Percentiles rank a stretch among this genome's conserved stretches.
Evolutionary conservation across 2,888 invertebrate genomes (phyloP).

Genomic region (Dendrolimus houi): DNA sequence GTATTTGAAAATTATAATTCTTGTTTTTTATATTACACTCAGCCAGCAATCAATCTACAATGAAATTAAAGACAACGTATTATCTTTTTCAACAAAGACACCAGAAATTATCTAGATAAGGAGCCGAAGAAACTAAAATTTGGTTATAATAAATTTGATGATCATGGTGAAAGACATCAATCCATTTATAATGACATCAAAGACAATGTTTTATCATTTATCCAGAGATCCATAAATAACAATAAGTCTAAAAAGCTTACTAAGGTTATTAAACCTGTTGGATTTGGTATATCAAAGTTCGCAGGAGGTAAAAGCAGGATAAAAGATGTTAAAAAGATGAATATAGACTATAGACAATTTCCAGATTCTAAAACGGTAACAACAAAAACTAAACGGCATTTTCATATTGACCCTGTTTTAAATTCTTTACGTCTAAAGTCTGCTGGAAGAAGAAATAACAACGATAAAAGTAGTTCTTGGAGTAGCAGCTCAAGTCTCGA

Average conservation of each 20-base stretch:
- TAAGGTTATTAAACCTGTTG: too few relatives aligned
- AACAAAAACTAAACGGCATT: constrained; percentile 11
- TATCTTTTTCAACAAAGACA: constrained; percentile 10
- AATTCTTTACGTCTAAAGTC: constrained; percentile 19
- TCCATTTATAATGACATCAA: constrained; percentile 18
- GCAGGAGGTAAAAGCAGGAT: too few relatives aligned
- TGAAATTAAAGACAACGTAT: constrained; percentile 17
- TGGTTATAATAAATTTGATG: constrained; percentile 5
- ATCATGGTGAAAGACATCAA: constrained; percentile 5
- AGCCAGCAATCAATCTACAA: constrained; percentile 16
- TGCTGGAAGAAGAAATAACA: not conserved
- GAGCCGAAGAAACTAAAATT: not conserved
- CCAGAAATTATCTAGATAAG: not conserved
- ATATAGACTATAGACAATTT: too few relatives aligned
- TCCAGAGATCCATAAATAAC: constrained; percentile 6
- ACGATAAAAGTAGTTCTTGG: not conserved
- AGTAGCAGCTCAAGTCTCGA: constrained; percentile 21
- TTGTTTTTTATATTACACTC: constrained; percentile 9
- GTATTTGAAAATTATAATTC: constrained; percentile 4
- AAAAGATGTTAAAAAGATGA: constrained; percentile 1
- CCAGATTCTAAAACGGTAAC: too few relatives aligned
- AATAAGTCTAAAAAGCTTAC: not conserved
- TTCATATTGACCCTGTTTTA: constrained; percentile 33
- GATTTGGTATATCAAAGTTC: too few relatives aligned
- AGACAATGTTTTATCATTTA: constrained; percentile 15